Conservation (phyloP, 1,140 invertebrate genomes). For the Drosophila sp. region DNA sequence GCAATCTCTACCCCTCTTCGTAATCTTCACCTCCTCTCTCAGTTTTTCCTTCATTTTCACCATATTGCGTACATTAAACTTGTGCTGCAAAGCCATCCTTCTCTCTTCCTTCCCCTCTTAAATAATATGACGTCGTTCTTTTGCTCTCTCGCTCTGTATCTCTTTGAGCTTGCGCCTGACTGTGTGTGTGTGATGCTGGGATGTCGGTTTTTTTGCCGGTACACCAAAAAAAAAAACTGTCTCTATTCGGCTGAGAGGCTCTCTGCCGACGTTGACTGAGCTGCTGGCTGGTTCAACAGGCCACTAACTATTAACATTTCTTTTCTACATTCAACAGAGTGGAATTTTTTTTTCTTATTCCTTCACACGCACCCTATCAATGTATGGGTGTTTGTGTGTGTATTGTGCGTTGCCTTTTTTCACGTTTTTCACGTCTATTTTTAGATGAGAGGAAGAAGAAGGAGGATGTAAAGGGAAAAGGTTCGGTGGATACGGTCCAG, state of each 20-base stretch:
- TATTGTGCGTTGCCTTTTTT: slow-evolving; percentile 37
- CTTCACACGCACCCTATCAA: slow-evolving; percentile 16
- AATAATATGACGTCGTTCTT: slow-evolving; percentile 52
- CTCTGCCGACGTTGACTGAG: slow-evolving; percentile 20
- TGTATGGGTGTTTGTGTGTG: slow-evolving; percentile 5
- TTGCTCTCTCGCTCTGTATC: slow-evolving; percentile 27
- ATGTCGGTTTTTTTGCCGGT: slow-evolving; percentile 48
- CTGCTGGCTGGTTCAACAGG: slow-evolving; percentile 71
- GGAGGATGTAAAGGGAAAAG: slow-evolving; percentile 3
- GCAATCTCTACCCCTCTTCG: background rate
- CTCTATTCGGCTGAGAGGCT: slow-evolving; percentile 23
- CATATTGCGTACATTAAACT: slow-evolving; percentile 38
- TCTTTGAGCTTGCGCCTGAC: slow-evolving; percentile 37
- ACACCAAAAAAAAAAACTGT: slow-evolving; percentile 25
- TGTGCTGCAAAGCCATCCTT: slow-evolving; percentile 43
- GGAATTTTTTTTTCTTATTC: slow-evolving; percentile 58
- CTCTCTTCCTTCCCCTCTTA: slow-evolving; percentile 1
- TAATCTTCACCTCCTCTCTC: background rate
- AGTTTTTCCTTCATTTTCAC: slow-evolving; percentile 1
- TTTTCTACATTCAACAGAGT: slow-evolving; percentile 68
- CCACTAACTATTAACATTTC: slow-evolving; percentile 69
- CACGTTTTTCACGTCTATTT: slow-evolving; percentile 54
- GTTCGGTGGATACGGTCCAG: background rate
- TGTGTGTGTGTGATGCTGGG: slow-evolving; percentile 10
- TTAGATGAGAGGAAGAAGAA: slow-evolving; percentile 35